Evolutionary conservation across 2,888 invertebrate species (phyloP), one percentile per base, ranked within the genome.

Genomic region (Podotricha telesiphe): DNA sequence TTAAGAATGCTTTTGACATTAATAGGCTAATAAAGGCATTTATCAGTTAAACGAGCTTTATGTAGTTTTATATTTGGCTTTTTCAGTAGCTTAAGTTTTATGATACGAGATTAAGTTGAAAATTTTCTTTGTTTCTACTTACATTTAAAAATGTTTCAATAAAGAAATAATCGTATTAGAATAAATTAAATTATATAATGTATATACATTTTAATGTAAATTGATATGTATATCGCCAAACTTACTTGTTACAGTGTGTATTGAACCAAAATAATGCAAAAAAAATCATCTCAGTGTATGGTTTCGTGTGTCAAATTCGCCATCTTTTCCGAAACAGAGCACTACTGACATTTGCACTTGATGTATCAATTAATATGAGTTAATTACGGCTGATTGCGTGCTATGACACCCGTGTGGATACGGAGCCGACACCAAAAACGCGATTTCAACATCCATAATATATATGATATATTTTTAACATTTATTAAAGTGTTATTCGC

Each of bases 1-100:
- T 85, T 84, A 86, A 79, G 79, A 81, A 80, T 79, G 82, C 81
- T 83, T 86, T 86, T 85, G 85, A 85, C 82, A 86, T 84, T 87
- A 86, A 87, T 86, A 77, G 84, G 72, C 80, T 84, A 83, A 87
- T 88, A 87, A 88, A 87, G 42, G 70, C 58, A 87, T 78, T 80
- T 79, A 84, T 82, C 83, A 82, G 82, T 79, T 77, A 78, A 75
- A 73, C 76, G 79, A 82, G 84, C 63, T 67, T 72, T 68, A 69
- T 64, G 65, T 56, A 82, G 84, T 67, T 67, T 72, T 68, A 69
- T 64, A 66, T 56, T 71, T 67, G 45, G 28, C 42, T 67, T 56
- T 55, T 65, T 67, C 69, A 64, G 56, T 62, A 45, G 40, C 28
- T 17, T 13, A 20, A 22, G 17, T 28, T 65, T 53, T 53, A 28